Evolutionary conservation across 2,888 invertebrate species (phyloP), one percentile per base, ranked within the genome.

Genomic region (Melieria picta): DNA sequence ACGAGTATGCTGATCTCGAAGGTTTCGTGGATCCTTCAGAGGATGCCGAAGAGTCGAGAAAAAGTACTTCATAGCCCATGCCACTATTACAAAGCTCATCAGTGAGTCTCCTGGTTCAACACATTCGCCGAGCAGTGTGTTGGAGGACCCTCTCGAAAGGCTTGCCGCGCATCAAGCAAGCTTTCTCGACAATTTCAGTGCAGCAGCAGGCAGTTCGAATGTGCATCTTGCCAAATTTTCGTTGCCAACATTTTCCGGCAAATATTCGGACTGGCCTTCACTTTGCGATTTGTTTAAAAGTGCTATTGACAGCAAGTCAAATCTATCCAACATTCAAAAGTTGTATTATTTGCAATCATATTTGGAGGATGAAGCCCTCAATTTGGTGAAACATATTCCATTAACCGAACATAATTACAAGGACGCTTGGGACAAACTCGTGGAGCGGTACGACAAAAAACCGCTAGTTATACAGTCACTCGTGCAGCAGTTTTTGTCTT

Each of bases 261-360:
- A 71, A 13, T 73, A 68, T 50, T 67, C 57, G n/a, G n/a, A n/a
- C n/a, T n/a, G 69, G 71, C 71, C 69, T 5, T 16, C 62, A 4
- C 60, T 72, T 55, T 57, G 60, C 11, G 68, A 74, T 16, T 6
- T 72, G 45, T 70, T 68, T 16, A 47, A 9, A 47, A 42, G 48
- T 7, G 61, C 72, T 50, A 62, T 67, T 9, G 65, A 69, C 58
- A 50, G 61, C 9, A 72, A 69, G 42, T 9, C 62, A 42, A 55
- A 52, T 9, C 63, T 74, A 7, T 63, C 66, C 4, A 11, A 11
- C 10, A 69, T 63, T 4, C 74, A 74, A 73, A 71, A 69, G 57
- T 57, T 57, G 5, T 42, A 57, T 57, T 9, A 57, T n/a, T 42
- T 57, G n/a, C 10, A 61, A n/a, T n/a, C n/a, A n/a, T n/a, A n/a